Percentiles rank a stretch among this genome's conserved stretches.
Conservation (phyloP, 2,888 invertebrate genomes). For the Trachelus stipa region DNA sequence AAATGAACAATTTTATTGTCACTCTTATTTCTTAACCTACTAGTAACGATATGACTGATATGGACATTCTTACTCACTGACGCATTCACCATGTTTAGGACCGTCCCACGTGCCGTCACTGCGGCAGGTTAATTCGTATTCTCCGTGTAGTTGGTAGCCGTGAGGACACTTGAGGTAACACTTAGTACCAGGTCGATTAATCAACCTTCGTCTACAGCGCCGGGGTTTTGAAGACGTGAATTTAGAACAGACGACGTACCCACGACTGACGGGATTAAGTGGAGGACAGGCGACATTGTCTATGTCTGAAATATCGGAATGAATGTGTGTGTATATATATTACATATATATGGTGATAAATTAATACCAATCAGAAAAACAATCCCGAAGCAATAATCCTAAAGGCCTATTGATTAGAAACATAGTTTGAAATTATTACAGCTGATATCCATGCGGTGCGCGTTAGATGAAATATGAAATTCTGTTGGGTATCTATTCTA, state of each 20-base stretch:
- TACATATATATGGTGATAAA: not conserved
- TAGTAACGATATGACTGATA: conserved; percentile 1
- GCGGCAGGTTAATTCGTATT: conserved; percentile 66
- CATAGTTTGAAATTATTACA: not conserved
- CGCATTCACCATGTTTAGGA: conserved; percentile 66
- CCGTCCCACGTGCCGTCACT: conserved; percentile 67
- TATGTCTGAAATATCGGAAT: conserved; percentile 42
- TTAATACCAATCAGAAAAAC: not conserved
- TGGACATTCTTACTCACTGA: conserved; percentile 58
- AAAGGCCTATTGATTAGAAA: not conserved
- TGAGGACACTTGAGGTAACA: conserved; percentile 68
- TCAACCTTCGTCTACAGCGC: conserved; percentile 40
- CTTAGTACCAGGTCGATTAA: conserved; percentile 68
- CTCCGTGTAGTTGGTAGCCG: conserved; percentile 66
- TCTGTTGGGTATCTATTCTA: not conserved
- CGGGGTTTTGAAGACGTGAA: conserved; percentile 43
- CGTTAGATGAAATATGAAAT: not conserved
- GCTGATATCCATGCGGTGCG: not conserved
- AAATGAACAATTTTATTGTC: not conserved
- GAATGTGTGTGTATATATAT: not conserved
- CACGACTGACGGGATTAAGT: conserved; percentile 65
- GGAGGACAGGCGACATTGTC: conserved; percentile 64
- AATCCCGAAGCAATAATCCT: not conserved
- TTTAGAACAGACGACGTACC: conserved; percentile 68
- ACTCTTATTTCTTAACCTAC: not conserved